Conservation (phyloP, 92 coral and sea anemone genomes). For the Palythoa heliodiscus region DNA sequence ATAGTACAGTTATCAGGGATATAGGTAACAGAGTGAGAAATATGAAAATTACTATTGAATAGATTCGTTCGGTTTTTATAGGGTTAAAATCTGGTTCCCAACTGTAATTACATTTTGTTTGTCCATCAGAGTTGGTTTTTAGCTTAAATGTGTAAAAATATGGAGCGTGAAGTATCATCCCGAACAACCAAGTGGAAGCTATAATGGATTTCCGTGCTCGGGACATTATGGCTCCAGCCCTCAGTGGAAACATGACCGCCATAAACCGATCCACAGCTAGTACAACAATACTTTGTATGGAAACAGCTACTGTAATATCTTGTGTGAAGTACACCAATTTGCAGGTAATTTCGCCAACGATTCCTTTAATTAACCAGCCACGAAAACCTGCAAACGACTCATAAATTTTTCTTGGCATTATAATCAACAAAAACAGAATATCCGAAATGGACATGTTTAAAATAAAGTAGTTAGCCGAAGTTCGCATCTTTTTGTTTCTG, state of each 20-base stretch:
- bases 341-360: slow-evolving; percentile 54
- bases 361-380: slow-evolving; percentile 53
- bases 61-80: slow-evolving; percentile 16
- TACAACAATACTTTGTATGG: slow-evolving; percentile 58
- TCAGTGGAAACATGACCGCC: slow-evolving; percentile 70
- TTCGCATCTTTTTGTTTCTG: slow-evolving; percentile 61
- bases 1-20: slow-evolving; percentile 44
- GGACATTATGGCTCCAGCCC: slow-evolving; percentile 45
- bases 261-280: slow-evolving; percentile 62
- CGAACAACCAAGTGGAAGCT: slow-evolving; percentile 59
- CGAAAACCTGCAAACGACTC: slow-evolving; percentile 33
- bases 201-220: slow-evolving; percentile 39
- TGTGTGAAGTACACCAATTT: slow-evolving; percentile 55
- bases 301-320: slow-evolving; percentile 58
- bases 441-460: slow-evolving; percentile 73
- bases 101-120: slow-evolving; percentile 9
- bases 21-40: slow-evolving; percentile 59
- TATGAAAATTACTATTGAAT: slow-evolving; percentile 43
- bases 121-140: not conserved
- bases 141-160: slow-evolving; percentile 53
- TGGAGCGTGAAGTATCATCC: slow-evolving; percentile 42
- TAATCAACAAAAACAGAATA: slow-evolving; percentile 47
- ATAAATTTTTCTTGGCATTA: slow-evolving; percentile 56
- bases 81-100: slow-evolving; percentile 51
- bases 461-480: slow-evolving; percentile 58